A percentile compares a stretch with the other conserved stretches of the same genome.
These are phyloP conservation scores for Eubasilissa splendida DNA, from an alignment of 2,888 invertebrate genomes.

Conservation along the genomic window DNA sequence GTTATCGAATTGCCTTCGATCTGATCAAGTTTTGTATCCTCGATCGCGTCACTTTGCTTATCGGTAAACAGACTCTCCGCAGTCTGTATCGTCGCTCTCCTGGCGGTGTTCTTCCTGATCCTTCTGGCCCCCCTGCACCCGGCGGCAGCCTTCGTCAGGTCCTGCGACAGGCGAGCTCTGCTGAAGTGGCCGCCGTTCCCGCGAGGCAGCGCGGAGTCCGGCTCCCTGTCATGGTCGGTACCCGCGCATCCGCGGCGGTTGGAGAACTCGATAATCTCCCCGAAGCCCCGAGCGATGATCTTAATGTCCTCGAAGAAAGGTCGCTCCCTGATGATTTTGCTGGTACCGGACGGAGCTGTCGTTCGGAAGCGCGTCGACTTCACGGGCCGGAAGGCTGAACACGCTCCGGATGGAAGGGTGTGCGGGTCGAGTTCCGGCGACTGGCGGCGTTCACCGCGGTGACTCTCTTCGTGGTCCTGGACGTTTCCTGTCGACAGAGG, in stretches of 20 bases:
- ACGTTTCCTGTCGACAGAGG: constrained; percentile 46
- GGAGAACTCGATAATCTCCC: constrained; percentile 55
- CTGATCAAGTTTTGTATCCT: background rate
- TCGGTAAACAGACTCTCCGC: constrained; percentile 14
- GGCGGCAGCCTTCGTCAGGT: constrained; percentile 56
- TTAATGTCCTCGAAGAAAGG: constrained; percentile 57
- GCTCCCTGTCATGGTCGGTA: constrained; percentile 24
- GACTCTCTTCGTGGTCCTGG: constrained; percentile 41
- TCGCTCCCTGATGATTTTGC: constrained; percentile 45
- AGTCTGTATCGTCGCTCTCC: constrained; percentile 45
- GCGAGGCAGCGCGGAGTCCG: background rate
- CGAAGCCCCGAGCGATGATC: constrained; percentile 54
- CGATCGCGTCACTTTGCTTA: background rate
- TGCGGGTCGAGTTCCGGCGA: constrained; percentile 14
- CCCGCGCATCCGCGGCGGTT: constrained; percentile 39
- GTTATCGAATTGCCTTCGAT: background rate
- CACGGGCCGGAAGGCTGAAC: constrained; percentile 52
- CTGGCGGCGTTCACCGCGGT: constrained; percentile 29
- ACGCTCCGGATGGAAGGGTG: background rate
- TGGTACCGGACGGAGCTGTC: constrained; percentile 22
- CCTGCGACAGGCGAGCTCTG: constrained; percentile 40
- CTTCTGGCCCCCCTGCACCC: constrained; percentile 54
- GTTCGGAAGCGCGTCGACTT: constrained; percentile 39
- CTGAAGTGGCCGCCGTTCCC: constrained; percentile 9
- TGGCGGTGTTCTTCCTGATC: constrained; percentile 47